These are phyloP conservation scores for Semnopithecus entellus DNA, from an alignment of 2,113 vertebrate species.

Conservation along the genomic window DNA sequence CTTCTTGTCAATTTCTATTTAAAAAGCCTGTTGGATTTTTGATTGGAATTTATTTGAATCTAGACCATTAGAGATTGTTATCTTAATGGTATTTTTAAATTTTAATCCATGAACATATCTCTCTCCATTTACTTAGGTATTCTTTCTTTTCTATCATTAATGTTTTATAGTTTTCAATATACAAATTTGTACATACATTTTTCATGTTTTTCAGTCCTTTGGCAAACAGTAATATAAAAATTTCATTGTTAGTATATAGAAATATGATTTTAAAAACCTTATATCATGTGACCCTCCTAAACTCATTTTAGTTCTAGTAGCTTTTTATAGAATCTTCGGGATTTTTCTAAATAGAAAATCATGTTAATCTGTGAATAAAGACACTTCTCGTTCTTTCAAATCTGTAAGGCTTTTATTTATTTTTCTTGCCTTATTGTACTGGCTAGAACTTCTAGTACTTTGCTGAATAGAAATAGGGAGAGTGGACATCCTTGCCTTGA, in stretches of 20 bases:
- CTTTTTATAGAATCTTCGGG: background rate
- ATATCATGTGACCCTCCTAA: background rate
- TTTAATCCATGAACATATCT: background rate
- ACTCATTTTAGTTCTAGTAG: background rate
- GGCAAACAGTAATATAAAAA: background rate
- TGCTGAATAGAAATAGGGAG: background rate
- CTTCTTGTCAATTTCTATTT: background rate
- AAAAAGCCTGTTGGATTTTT: background rate
- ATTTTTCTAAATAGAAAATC: constrained; percentile 8
- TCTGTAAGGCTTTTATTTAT: background rate
- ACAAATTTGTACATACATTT: background rate
- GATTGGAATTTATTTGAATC: background rate
- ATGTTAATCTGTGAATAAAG: constrained; percentile 23
- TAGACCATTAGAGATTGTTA: background rate
- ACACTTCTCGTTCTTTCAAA: background rate
- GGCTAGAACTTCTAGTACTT: background rate
- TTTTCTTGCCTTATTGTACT: constrained; percentile 25
- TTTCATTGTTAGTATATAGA: background rate
- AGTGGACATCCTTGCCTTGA: background rate
- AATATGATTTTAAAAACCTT: background rate
- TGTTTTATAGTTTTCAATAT: background rate
- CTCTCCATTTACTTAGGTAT: background rate
- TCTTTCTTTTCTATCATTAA: background rate
- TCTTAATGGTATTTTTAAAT: background rate
- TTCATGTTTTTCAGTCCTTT: constrained; percentile 36